A percentile compares a stretch with the other conserved stretches of the same genome.
These are phyloP conservation scores for Esox niger DNA, from an alignment of 2,113 vertebrate genomes.

Conservation along the genomic window DNA sequence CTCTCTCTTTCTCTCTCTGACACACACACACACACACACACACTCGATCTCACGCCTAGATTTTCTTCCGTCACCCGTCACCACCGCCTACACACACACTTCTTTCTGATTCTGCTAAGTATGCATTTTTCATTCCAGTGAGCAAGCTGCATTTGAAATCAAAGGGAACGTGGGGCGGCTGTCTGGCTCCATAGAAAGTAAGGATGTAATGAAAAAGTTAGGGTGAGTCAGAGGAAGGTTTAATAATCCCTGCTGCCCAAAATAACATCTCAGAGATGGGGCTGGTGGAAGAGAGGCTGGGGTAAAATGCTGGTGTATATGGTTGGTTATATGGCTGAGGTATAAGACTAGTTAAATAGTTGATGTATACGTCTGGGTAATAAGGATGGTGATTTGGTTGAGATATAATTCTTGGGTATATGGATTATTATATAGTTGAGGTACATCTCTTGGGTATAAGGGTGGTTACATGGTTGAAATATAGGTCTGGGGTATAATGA, in stretches of 20 bases:
- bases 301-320: not conserved
- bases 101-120: constrained; percentile 62
- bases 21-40: constrained; percentile 1
- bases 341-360: too few species aligned
- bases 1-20: not conserved
- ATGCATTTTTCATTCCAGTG: constrained; percentile 68
- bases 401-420: not conserved
- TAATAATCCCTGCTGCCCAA: constrained; percentile 60
- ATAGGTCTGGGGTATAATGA: not conserved
- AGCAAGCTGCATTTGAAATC: constrained; percentile 63
- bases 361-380: too few species aligned
- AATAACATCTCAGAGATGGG: constrained; percentile 50
- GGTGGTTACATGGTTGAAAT: too few species aligned
- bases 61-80: too few species aligned
- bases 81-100: constrained; percentile 33
- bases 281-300: constrained; percentile 11
- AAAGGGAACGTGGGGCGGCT: constrained; percentile 53
- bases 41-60: not conserved
- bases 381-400: constrained; percentile 25
- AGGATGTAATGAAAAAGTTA: constrained; percentile 62
- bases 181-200: constrained; percentile 51
- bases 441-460: too few species aligned
- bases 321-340: too few species aligned
- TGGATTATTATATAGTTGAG: too few species aligned
- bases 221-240: constrained; percentile 62